Conservation (phyloP, 1,140 invertebrate genomes). For the Papilio machaon region DNA sequence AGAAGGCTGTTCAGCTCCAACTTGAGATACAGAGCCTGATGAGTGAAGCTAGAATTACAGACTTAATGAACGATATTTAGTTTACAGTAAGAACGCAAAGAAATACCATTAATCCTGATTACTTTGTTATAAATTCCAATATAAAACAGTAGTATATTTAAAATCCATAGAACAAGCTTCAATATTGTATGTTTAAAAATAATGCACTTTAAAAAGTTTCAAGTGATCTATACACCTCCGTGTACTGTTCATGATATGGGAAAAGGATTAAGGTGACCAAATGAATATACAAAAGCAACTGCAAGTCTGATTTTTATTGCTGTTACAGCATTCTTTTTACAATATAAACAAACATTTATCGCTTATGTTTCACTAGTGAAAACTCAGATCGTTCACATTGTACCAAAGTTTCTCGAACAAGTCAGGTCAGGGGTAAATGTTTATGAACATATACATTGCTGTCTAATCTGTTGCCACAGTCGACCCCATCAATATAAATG, state of each 20-base stretch:
- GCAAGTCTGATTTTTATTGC: conserved; percentile 80
- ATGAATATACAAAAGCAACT: conserved; percentile 50
- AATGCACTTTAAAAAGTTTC: neutral
- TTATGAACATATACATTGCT: conserved; percentile 68
- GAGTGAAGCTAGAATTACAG: conserved; percentile 64
- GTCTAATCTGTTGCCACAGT: conserved; percentile 56
- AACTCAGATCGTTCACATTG: conserved; percentile 68
- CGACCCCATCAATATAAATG: conserved; percentile 50
- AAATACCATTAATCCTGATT: neutral
- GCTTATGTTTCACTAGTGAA: conserved; percentile 75
- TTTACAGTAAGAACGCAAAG: neutral
- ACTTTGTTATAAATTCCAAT: neutral
- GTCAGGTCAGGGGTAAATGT: conserved; percentile 50
- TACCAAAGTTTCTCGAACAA: conserved; percentile 56
- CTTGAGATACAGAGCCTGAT: conserved; percentile 68
- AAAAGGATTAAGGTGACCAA: conserved; percentile 18
- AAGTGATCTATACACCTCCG: too few species aligned
- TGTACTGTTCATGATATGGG: neutral
- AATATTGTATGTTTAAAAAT: neutral
- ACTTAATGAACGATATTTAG: conserved; percentile 43
- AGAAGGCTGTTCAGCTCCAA: conserved; percentile 63
- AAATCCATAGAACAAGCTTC: neutral
- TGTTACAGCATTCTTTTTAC: conserved; percentile 79
- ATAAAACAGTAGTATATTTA: neutral
- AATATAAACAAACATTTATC: conserved; percentile 77